Base-by-base conservation (phyloP, 2,888 invertebrate species). In the Cybosia mesomella region DNA sequence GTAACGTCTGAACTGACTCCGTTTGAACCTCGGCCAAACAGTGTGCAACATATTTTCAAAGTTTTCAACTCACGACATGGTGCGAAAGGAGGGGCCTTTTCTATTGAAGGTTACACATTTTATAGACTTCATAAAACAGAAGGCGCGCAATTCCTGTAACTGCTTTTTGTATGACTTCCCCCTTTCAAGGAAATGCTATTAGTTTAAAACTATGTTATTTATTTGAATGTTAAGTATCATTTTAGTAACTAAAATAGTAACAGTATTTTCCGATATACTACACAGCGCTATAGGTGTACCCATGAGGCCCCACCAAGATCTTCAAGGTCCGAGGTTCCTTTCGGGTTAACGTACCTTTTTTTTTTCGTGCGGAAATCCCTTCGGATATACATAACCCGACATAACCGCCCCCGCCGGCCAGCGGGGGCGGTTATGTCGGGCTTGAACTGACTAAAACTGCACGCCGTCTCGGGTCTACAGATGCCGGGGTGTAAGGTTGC, bases 61-160 rank as follows among this genome's bases (percentile, higher is more conserved):
- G 58, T 71, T 71, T 36, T 28, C 55, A 34, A 49, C 55, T 55
- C 32, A 28, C 61, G 5, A 59, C 36, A 65, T 34, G 24, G 24
- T 28, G 21, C 24, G 43, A n/a, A n/a, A n/a, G n/a, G n/a, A n/a
- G n/a, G n/a, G 22, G 21, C 49, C 21, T 49, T 71, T 73, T 68
- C 76, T 81, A 80, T 81, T 59, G 82, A 80, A 76, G 67, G 70
- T 68, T 69, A 65, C 77, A 68, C 78, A 80, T 82, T 89, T 87
- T 88, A 88, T 85, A 80, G 85, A 81, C 84, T 86, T 81, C 87
- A 84, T 87, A 87, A 88, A 88, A 86, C 84, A 86, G 87, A 89
- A 86, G 81, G 76, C 64, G 75, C 68, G 73, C 69, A 71, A 67
- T 77, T 75, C 74, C 66, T 68, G 73, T 72, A 68, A 76, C 54